Conservation (phyloP, 2,797 vertebrate genomes). For the Lindbergichthys nudifrons region DNA sequence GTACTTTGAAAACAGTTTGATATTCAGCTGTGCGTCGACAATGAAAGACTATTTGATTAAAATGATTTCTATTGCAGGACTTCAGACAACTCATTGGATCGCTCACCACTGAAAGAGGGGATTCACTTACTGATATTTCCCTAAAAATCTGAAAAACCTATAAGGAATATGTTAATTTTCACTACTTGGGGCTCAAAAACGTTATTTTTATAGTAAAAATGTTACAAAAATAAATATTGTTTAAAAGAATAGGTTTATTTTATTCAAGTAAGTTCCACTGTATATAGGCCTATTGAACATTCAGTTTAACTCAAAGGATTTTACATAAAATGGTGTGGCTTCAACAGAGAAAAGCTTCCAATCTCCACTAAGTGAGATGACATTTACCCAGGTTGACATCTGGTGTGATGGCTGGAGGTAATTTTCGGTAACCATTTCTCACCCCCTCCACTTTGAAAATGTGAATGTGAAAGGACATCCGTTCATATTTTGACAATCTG, state of each 20-base stretch:
- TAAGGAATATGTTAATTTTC: not conserved
- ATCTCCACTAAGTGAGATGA: not conserved
- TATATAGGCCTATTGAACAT: not conserved
- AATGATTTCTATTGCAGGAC: conserved; percentile 2
- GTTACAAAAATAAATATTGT: not conserved
- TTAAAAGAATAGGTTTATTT: not conserved
- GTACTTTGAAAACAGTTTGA: conserved; percentile 38
- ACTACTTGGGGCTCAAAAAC: not conserved
- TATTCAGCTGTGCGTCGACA: conserved; percentile 3
- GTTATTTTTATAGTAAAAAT: not conserved
- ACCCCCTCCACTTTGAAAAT: not conserved
- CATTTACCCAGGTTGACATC: not conserved
- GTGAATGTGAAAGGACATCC: no score
- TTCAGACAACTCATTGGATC: conserved; percentile 3
- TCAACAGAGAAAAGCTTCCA: conserved; percentile 7
- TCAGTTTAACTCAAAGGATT: conserved; percentile 3
- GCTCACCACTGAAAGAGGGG: not conserved
- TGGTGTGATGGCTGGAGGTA: not conserved
- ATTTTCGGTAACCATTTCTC: not conserved
- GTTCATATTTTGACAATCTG: no score
- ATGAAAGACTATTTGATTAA: conserved; percentile 2
- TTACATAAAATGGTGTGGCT: conserved; percentile 3
- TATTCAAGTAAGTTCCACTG: not conserved
- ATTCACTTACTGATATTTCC: not conserved
- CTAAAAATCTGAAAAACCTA: not conserved